These are phyloP conservation scores for Chaenogobius annularis DNA, from an alignment of 2,113 vertebrate species.

Conservation along the genomic window DNA sequence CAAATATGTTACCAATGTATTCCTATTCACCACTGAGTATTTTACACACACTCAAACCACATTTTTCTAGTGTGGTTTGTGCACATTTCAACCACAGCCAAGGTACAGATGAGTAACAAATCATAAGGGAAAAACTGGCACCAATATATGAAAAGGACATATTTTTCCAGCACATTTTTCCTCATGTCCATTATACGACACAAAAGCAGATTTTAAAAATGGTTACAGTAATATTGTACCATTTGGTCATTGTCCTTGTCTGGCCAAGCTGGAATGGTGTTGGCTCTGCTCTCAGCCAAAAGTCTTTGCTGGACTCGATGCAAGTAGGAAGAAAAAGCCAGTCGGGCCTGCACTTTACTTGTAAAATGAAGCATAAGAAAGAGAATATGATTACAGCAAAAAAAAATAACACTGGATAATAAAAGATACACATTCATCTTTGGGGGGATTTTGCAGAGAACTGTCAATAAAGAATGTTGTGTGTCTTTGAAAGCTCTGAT, in stretches of 20 bases:
- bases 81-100: conserved; percentile 46
- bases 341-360: conserved; percentile 95
- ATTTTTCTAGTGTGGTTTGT: conserved; percentile 46
- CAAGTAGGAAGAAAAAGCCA: conserved; percentile 92
- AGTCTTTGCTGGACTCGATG: conserved; percentile 89
- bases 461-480: conserved; percentile 16
- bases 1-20: conserved; percentile 38
- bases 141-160: conserved; percentile 34
- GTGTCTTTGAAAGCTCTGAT: conserved; percentile 17
- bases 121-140: conserved; percentile 53
- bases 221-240: conserved; percentile 74
- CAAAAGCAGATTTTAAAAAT: conserved; percentile 15
- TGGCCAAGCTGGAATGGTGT: conserved; percentile 76
- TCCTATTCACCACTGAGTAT: conserved; percentile 50
- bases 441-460: background rate
- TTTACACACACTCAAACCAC: conserved; percentile 21
- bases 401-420: conserved; percentile 18
- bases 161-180: conserved; percentile 29
- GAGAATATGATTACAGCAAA: conserved; percentile 15
- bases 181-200: conserved; percentile 25
- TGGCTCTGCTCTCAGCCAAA: conserved; percentile 78
- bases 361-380: conserved; percentile 35
- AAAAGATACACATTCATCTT: conserved; percentile 5
- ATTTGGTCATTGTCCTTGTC: conserved; percentile 91
- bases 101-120: conserved; percentile 49